Conservation (phyloP, 2,113 vertebrate species). For the Leucoraja erinaceus region DNA sequence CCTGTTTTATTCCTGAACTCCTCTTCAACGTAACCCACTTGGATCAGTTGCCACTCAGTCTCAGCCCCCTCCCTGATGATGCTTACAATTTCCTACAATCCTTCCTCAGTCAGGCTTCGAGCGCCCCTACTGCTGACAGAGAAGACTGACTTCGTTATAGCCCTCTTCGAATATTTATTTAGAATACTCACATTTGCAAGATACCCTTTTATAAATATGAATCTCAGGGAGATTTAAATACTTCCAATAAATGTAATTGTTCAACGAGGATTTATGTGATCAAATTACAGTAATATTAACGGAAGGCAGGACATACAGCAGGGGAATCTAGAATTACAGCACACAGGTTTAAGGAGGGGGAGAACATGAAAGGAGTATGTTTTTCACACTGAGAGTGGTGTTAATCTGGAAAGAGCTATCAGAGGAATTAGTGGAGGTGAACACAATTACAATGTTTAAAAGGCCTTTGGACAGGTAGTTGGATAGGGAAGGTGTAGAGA, state of each 20-base stretch:
- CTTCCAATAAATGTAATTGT: not conserved
- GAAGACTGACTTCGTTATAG: not conserved
- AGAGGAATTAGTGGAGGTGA: too few species aligned
- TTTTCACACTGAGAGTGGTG: too few species aligned
- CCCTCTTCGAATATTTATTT: not conserved
- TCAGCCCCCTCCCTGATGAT: slow-evolving; percentile 37
- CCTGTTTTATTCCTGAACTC: slow-evolving; percentile 36
- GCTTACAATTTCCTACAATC: slow-evolving; percentile 14
- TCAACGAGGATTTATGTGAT: not conserved
- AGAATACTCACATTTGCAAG: not conserved
- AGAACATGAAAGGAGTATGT: too few species aligned
- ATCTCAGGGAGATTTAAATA: not conserved
- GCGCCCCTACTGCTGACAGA: not conserved
- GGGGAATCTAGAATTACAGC: too few species aligned
- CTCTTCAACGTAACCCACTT: slow-evolving; percentile 34
- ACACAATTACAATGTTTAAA: not conserved
- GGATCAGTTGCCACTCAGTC: slow-evolving; percentile 32
- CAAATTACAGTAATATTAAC: not conserved
- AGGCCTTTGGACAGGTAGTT: not conserved
- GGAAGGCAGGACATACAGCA: too few species aligned
- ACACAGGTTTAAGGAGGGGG: too few species aligned
- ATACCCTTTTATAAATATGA: not conserved
- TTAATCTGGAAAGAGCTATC: too few species aligned
- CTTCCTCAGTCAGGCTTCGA: not conserved
- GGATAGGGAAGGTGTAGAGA: too few species aligned